Conservation (phyloP, 53 echinoderm and acorn worm genomes). For the Patiria pectinifera region DNA sequence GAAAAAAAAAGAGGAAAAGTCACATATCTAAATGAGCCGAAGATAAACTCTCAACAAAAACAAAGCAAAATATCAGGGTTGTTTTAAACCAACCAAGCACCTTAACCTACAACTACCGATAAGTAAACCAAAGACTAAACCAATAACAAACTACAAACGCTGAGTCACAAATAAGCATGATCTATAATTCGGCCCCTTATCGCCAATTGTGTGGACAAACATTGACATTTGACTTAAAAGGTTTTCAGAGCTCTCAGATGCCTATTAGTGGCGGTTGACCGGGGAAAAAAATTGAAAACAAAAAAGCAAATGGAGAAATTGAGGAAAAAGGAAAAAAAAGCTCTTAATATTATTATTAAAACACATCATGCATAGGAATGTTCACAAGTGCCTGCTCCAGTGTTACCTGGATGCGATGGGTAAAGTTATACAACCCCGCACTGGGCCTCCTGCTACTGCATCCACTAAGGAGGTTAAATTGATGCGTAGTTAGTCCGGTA, state of each 20-base stretch:
- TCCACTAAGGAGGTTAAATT: slow-evolving; percentile 17
- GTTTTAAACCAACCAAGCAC: neutral
- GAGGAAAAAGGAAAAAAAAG: neutral
- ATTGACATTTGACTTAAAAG: slow-evolving; percentile 26
- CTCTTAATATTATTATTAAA: slow-evolving; percentile 1
- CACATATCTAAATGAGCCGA: neutral
- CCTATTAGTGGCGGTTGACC: neutral
- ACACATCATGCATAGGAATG: neutral
- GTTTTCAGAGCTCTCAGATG: slow-evolving; percentile 24
- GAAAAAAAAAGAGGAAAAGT: neutral
- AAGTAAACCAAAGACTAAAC: neutral
- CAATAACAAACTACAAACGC: neutral
- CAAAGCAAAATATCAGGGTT: neutral
- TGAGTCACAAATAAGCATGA: neutral
- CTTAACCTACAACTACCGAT: neutral
- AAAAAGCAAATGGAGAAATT: neutral
- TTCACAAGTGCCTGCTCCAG: slow-evolving; percentile 25
- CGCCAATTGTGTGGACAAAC: neutral
- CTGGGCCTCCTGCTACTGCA: neutral
- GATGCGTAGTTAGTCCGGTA: slow-evolving; percentile 16
- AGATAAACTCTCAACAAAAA: neutral
- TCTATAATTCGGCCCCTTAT: neutral
- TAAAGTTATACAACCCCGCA: neutral
- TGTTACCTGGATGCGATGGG: neutral
- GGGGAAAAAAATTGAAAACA: neutral